These are phyloP conservation scores for Hippoglossus stenolepis DNA, from an alignment of 2,113 vertebrate species.

Conservation along the genomic window DNA sequence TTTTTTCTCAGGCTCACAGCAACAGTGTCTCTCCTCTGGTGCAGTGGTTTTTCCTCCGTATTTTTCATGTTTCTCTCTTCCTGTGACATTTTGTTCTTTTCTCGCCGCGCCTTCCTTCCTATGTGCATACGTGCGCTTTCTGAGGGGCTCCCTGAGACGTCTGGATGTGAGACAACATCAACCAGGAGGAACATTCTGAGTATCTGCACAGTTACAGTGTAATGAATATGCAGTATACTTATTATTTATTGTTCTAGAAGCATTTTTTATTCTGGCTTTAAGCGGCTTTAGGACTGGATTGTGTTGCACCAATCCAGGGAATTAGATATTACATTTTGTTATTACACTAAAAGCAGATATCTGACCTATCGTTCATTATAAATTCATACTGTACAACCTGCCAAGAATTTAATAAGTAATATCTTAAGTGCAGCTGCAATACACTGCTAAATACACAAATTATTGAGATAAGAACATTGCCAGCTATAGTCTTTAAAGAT, in stretches of 20 bases:
- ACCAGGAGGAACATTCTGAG: not conserved
- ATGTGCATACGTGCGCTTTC: not conserved
- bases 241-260: no score
- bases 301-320: not conserved
- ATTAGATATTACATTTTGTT: not conserved
- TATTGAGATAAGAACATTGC: not conserved
- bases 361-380: not conserved
- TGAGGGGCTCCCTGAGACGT: not conserved
- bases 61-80: not conserved
- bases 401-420: conserved; percentile 12
- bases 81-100: not conserved
- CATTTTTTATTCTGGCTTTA: not conserved
- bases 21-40: conserved; percentile 2
- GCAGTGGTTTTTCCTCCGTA: not conserved
- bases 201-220: not conserved
- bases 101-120: not conserved
- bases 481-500: not conserved
- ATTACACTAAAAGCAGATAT: conserved; percentile 25
- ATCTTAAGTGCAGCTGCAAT: not conserved
- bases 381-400: not conserved
- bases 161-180: not conserved
- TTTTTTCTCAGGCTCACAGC: not conserved
- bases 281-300: not conserved
- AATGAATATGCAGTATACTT: not conserved
- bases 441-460: not conserved